Evolutionary conservation across 1,140 invertebrate species (phyloP).

Genomic region (Bombus vancouverensis): DNA sequence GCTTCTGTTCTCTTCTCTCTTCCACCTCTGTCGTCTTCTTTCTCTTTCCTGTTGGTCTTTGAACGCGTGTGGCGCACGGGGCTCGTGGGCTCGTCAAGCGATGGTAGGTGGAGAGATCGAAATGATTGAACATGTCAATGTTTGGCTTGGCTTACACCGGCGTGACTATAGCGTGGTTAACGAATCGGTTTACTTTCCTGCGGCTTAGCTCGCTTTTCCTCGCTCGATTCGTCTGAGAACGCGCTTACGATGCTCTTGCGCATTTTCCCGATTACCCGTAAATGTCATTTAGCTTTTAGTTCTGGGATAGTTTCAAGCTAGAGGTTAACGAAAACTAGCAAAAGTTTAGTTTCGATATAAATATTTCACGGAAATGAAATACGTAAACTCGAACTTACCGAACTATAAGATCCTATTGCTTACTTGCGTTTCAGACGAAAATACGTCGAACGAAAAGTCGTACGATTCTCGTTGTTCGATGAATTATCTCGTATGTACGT

Average conservation of each 20-base stretch:
- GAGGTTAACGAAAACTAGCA: no score
- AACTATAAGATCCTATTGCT: no score
- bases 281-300: background rate
- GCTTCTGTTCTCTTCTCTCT: background rate
- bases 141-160: conserved; percentile 78
- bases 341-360: fast-evolving
- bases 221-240: conserved; percentile 31
- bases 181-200: conserved; percentile 74
- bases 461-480: no score
- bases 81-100: conserved; percentile 26
- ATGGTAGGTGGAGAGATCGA: conserved; percentile 72
- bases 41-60: conserved; percentile 12
- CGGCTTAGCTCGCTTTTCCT: conserved; percentile 49
- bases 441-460: no score
- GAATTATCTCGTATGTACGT: no score
- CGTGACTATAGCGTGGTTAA: conserved; percentile 75
- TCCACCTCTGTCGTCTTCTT: background rate
- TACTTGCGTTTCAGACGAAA: no score
- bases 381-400: fast-evolving
- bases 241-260: background rate
- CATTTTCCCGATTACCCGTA: background rate
- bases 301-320: fast-evolving
- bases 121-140: conserved; percentile 83
- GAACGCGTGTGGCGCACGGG: conserved; percentile 11
- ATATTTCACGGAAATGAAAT: no score